Base-by-base conservation (phyloP, 2,888 invertebrate species). In the Sclerodermus sp. region DNA sequence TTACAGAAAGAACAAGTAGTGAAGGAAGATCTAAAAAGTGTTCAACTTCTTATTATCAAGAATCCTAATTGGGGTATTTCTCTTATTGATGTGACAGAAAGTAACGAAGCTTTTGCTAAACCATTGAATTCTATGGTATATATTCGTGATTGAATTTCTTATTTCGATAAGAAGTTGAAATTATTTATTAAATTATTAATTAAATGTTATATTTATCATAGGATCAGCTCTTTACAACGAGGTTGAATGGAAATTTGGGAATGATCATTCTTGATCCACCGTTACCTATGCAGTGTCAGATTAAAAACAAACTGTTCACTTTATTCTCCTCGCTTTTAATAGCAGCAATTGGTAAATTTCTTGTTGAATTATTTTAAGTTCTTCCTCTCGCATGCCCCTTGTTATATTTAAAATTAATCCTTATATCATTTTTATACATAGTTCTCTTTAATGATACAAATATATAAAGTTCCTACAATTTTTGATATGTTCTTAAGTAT, bases 41-140 rank as follows among this genome's bases (percentile, higher is more conserved):
- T 88, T 43, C 84, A 89, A 68, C 84, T 90, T 41, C 78, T 91
- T 41, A 81, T 87, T 12, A 81, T 86, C 34, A 82, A 82, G 52
- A 91, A 91, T 74, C 87, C 88, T 0, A 82, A 86, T 43, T 90
- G 90, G 90, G 87, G 87, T 9, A 81, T 90, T 12, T 82, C 81
- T 57, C 81, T 89, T 12, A 81, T 86, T 6, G 79, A 79, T 56
- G 70, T 78, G 15, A 76, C 72, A 8, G 73, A 76, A 40, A 73
- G 71, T 38, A 65, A 74, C 41, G 66, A 60, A 16, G 65, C 64
- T 8, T 68, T 74, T 13, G 53, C 67, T 43, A 66, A 70, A 45
- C 59, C 68, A 41, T 62, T 77, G 31, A 74, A 74, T 58, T 73
- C 76, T 57, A 78, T 81, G 79, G 81, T 81, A 69, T 23, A 23